phyloP scores from a whole-genome alignment of 2,888 invertebrate species.

The Rotaria socialis region DNA sequence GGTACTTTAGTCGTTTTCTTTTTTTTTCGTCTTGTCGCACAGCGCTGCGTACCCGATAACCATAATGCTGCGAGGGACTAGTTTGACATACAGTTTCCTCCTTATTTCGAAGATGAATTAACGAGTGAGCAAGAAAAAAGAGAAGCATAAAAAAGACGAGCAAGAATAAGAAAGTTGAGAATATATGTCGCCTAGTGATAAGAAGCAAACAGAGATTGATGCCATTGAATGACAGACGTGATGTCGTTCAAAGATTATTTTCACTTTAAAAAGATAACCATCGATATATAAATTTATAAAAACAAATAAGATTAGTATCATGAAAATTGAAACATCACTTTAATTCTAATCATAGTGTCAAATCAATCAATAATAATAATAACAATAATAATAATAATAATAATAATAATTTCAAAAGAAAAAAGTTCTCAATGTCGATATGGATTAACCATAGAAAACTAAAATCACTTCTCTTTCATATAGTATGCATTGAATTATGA shows the following conservation, averaged over 20 bases:
- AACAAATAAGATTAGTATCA: background rate
- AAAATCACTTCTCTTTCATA: too few species aligned
- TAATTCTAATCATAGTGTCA: background rate
- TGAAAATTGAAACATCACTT: background rate
- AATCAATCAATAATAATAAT: background rate
- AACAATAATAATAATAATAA: background rate
- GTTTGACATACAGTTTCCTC: background rate
- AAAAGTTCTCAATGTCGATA: too few species aligned
- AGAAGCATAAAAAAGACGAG: background rate
- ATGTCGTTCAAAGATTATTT: background rate
- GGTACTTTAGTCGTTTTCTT: constrained; percentile 16
- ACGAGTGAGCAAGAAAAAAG: constrained; percentile 19
- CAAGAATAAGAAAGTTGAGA: constrained; percentile 6
- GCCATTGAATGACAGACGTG: background rate
- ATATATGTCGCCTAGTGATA: constrained; percentile 14
- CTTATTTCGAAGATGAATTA: constrained; percentile 20
- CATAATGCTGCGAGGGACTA: background rate
- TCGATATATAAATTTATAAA: background rate
- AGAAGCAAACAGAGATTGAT: constrained; percentile 11
- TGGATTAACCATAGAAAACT: background rate
- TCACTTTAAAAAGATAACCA: background rate
- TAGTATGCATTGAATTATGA: too few species aligned
- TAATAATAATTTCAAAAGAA: too few species aligned
- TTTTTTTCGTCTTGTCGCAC: background rate
- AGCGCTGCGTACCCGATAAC: background rate